phyloP scores from a whole-genome alignment of 1,140 invertebrate genomes.

The Steinernema khuongi region DNA sequence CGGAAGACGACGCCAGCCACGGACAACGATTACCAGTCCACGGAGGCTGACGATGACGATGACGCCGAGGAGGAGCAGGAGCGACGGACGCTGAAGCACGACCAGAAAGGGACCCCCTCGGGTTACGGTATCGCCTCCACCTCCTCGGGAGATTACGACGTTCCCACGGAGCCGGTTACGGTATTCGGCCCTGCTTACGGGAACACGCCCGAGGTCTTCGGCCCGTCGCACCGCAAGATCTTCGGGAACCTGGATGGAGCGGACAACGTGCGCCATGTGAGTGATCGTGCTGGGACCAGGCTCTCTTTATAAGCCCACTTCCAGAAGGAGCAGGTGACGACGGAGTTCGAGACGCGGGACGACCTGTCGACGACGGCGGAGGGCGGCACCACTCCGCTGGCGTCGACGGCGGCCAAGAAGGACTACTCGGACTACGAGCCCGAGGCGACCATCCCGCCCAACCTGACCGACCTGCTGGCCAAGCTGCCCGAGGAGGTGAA shows the following conservation, averaged over 20 bases:
- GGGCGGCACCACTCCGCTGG: slow-evolving; percentile 4
- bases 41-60: slow-evolving; percentile 7
- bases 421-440: slow-evolving; percentile 53
- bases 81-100: slow-evolving; percentile 20
- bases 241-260: slow-evolving; percentile 14
- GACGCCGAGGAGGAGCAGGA: neutral
- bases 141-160: slow-evolving; percentile 37
- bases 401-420: slow-evolving; percentile 9
- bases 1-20: slow-evolving; percentile 18
- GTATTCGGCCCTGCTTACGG: slow-evolving; percentile 33
- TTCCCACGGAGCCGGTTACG: slow-evolving; percentile 27
- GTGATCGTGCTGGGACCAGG: neutral
- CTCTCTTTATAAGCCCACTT: slow-evolving; percentile 25
- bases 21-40: slow-evolving; percentile 20
- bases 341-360: slow-evolving; percentile 56
- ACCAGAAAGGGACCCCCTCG: slow-evolving; percentile 16
- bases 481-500: slow-evolving; percentile 53
- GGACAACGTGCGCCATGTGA: slow-evolving; percentile 15
- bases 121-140: neutral
- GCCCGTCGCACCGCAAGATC: slow-evolving; percentile 23
- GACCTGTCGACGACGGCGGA: slow-evolving; percentile 38
- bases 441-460: slow-evolving; percentile 55
- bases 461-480: slow-evolving; percentile 52
- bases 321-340: slow-evolving; percentile 26
- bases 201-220: slow-evolving; percentile 15